Base-by-base conservation (phyloP, 2,888 invertebrate species). In the Idaea straminata region DNA sequence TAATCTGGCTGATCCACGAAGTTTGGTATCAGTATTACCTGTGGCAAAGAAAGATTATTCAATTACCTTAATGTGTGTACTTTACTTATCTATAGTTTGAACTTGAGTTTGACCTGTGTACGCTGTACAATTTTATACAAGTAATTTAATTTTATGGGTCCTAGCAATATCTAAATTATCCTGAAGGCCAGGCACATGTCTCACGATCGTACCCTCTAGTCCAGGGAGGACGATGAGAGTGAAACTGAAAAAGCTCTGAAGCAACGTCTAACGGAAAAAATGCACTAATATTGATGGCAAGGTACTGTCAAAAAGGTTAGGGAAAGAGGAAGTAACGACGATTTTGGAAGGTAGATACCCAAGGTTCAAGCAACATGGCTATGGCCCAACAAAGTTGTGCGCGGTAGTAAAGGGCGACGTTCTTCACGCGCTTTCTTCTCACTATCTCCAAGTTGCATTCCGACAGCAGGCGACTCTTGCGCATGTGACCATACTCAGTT, bases 351-450 rank as follows among this genome's bases (percentile, higher is more conserved):
- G 15, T 6, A n/a, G 62, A 35, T 72, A 91, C 91, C 81, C 84
- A 82, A 0, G 91, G 90, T 65, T 91, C 91, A 66, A 90, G 62
- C 5, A 91, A 73, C 62, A 86, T 64, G 0, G 88, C 89, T 13
- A 91, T 72, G 0, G 91, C 91, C 91, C 91, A 91, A 70, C 89
- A 89, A n/a, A 91, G 80, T 76, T 91, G 91, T 2, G 90, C 88
- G 36, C 77, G 79, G 72, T 87, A 91, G 70, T 88, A 91, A 0
- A 67, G 35, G 64, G 79, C 82, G 57, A 91, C 64, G 35, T 83
- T 69, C 4, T 74, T 69, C 3, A 89, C 77, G 25, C 79, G 71
- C 35, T 76, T 75, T 13, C 82, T 34, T 0, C 72, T 72, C 6
- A 88, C 85, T 0, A 16, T 25, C 0, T 79, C 74, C 66, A 91